phyloP scores from a whole-genome alignment of 2,113 vertebrate genomes.

The Corythoichthys intestinalis region DNA sequence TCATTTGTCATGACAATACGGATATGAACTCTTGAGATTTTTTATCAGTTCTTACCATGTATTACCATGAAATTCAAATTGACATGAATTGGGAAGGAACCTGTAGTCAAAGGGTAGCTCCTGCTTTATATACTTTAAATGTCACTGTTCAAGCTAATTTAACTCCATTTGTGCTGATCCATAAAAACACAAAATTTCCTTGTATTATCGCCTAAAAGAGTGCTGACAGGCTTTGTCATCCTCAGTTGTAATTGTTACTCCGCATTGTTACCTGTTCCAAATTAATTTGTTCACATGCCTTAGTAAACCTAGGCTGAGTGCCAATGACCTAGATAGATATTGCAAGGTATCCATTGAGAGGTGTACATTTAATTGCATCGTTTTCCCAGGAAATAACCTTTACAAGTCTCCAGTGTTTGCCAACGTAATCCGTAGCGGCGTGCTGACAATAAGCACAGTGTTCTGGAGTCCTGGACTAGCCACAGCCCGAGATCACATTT shows the following conservation, averaged over 20 bases:
- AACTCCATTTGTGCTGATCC: no score
- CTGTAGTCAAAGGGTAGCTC: neutral
- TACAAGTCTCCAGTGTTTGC: slow-evolving; percentile 62
- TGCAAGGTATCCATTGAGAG: slow-evolving; percentile 12
- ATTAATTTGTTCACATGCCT: neutral
- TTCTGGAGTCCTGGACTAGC: slow-evolving; percentile 59
- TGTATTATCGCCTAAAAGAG: no score
- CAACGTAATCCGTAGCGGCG: slow-evolving; percentile 39
- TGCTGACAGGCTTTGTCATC: no score
- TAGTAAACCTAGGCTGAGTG: neutral
- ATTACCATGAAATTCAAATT: neutral
- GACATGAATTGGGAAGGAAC: neutral
- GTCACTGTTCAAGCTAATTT: neutral
- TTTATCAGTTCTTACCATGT: neutral
- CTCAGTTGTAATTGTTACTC: neutral
- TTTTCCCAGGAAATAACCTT: slow-evolving; percentile 63
- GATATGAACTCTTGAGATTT: neutral
- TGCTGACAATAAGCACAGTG: slow-evolving; percentile 66
- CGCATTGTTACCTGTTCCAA: neutral
- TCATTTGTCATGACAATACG: neutral
- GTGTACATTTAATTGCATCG: slow-evolving; percentile 15
- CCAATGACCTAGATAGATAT: neutral
- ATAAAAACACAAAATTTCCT: no score
- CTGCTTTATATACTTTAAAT: neutral
- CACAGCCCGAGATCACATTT: slow-evolving; percentile 63